These are phyloP conservation scores for Hemicordylus capensis DNA, from an alignment of 2,113 vertebrate genomes.

Conservation along the genomic window DNA sequence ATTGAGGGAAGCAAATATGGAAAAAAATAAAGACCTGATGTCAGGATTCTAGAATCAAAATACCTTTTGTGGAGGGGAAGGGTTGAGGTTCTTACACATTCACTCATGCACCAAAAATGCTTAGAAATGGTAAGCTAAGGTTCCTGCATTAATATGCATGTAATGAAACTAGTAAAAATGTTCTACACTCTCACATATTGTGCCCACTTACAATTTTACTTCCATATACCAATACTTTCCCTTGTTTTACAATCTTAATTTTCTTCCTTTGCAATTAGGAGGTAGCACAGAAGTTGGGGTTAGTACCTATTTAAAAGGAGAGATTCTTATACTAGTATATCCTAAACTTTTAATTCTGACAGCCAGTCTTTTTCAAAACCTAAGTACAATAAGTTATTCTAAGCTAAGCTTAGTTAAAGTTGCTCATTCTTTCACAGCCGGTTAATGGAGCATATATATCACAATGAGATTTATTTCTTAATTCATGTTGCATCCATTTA, in stretches of 20 bases:
- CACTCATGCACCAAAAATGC: neutral
- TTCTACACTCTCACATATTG: neutral
- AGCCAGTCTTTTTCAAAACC: no score
- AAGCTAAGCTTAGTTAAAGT: neutral
- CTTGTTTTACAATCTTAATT: neutral
- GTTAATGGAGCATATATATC: neutral
- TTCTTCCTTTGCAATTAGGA: neutral
- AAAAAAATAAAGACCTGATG: neutral
- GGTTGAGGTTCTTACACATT: neutral
- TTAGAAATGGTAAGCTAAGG: neutral
- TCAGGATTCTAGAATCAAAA: neutral
- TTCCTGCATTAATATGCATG: neutral
- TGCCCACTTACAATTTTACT: no score
- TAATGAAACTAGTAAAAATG: neutral
- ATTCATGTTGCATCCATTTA: no score
- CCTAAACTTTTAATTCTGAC: neutral
- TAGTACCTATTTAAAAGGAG: neutral
- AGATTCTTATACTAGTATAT: neutral
- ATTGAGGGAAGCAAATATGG: neutral
- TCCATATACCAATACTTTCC: neutral
- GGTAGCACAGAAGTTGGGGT: neutral
- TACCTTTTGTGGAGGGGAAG: neutral
- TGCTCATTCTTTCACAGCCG: neutral
- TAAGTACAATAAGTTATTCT: no score
- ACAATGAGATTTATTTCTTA: neutral